Evolutionary conservation across 2,797 vertebrate species (phyloP).

Genomic region (Spheniscus humboldti): DNA sequence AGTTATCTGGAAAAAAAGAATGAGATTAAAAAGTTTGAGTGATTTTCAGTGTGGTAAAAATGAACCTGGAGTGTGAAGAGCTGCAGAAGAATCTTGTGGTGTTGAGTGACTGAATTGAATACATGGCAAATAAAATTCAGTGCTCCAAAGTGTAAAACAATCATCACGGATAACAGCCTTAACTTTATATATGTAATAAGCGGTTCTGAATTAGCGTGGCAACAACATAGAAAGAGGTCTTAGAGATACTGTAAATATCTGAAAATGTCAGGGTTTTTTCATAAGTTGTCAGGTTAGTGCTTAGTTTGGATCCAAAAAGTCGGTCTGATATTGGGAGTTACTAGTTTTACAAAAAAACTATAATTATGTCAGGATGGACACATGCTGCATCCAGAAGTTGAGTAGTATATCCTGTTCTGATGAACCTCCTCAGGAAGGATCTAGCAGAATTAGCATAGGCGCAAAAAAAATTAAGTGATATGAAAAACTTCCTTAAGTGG

Average conservation of each 20-base stretch:
- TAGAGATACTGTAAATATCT: neutral
- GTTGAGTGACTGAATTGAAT: neutral
- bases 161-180: neutral
- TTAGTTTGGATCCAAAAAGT: neutral
- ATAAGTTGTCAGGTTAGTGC: neutral
- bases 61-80: neutral
- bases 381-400: neutral
- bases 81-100: neutral
- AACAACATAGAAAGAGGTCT: neutral
- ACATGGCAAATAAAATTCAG: neutral
- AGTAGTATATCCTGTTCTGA: neutral
- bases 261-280: neutral
- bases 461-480: neutral
- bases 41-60: neutral
- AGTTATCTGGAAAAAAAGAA: neutral
- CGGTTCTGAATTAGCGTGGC: neutral
- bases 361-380: neutral
- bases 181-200: neutral
- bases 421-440: neutral
- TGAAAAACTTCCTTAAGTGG: neutral
- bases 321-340: neutral
- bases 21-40: neutral
- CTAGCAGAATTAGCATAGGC: neutral
- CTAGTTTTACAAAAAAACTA: neutral
- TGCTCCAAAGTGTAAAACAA: neutral